Evolutionary conservation across 1,140 invertebrate genomes (phyloP).

Genomic region (Calliphora vicina): DNA sequence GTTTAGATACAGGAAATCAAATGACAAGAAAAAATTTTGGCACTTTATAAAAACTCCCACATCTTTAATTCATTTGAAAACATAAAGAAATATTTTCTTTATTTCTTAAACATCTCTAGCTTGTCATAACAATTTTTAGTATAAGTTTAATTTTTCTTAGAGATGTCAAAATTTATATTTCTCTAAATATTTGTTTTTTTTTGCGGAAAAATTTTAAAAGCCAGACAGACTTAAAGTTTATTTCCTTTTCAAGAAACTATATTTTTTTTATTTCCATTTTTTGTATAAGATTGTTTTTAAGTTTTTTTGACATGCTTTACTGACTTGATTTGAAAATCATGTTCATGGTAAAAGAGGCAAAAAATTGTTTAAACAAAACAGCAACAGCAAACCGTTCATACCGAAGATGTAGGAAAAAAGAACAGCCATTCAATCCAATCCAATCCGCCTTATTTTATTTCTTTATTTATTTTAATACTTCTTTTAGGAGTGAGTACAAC

Average conservation of each 20-base stretch:
- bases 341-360: conserved; percentile 28
- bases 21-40: no score
- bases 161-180: background rate
- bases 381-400: background rate
- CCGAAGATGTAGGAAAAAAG: background rate
- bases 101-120: no score
- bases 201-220: background rate
- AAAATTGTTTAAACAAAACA: background rate
- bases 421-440: no score
- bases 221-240: background rate
- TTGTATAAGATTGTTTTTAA: background rate
- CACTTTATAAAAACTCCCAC: no score
- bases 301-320: conserved; percentile 21
- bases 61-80: no score
- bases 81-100: no score
- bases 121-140: background rate
- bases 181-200: background rate
- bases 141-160: background rate
- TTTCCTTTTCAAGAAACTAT: background rate
- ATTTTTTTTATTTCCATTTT: background rate
- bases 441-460: background rate
- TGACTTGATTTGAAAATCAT: conserved; percentile 34
- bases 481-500: no score
- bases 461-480: background rate
- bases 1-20: no score